Conservation (phyloP, 2,888 invertebrate genomes). For the Coelogynopora nodosa region DNA sequence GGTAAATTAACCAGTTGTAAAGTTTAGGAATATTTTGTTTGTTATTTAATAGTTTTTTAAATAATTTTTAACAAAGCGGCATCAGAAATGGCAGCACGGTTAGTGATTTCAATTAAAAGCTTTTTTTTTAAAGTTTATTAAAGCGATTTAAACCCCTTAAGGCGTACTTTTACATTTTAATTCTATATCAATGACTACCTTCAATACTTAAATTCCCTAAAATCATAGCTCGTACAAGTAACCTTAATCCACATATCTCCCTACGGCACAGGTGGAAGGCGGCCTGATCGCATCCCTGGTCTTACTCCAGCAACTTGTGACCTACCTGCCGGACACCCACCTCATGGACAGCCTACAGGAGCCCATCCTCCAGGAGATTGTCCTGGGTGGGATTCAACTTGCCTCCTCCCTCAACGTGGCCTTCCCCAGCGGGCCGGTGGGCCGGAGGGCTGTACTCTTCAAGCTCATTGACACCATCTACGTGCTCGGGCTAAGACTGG, state of each 20-base stretch:
- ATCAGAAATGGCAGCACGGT: too few species aligned
- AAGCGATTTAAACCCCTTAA: too few species aligned
- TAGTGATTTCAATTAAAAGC: too few species aligned
- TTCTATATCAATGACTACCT: too few species aligned
- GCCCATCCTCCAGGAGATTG: slow-evolving; percentile 74
- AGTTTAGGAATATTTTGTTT: too few species aligned
- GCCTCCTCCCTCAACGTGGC: slow-evolving; percentile 74
- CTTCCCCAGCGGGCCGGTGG: slow-evolving; percentile 76
- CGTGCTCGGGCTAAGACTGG: slow-evolving; percentile 65
- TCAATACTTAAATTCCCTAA: too few species aligned
- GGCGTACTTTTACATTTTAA: too few species aligned
- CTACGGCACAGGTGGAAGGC: background rate
- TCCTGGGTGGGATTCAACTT: slow-evolving; percentile 77
- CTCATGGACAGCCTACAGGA: slow-evolving; percentile 68
- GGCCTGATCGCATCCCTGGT: slow-evolving; percentile 56
- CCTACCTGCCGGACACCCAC: slow-evolving; percentile 55
- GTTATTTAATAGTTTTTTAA: too few species aligned
- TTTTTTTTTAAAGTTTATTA: too few species aligned
- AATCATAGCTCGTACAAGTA: background rate
- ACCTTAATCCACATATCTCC: background rate
- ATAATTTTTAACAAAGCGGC: too few species aligned
- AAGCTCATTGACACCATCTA: slow-evolving; percentile 79
- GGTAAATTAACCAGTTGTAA: too few species aligned
- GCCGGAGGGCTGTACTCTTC: slow-evolving; percentile 73
- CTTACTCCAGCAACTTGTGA: slow-evolving; percentile 55